Evolutionary conservation across 2,113 vertebrate genomes (phyloP).

Genomic region (Clarias batrachus): DNA sequence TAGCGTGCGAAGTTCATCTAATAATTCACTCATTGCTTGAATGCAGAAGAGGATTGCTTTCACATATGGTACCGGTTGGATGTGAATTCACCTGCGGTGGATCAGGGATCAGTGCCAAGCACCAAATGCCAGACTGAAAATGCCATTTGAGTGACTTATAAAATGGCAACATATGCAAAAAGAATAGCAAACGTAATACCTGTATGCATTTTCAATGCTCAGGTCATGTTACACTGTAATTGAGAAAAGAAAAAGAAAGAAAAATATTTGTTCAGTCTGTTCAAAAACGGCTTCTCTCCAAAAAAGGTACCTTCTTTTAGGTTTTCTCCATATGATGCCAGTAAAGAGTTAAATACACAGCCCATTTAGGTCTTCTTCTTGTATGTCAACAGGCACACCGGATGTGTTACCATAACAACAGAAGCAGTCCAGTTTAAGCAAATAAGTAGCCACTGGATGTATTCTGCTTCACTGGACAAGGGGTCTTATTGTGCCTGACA

Average conservation of each 20-base stretch:
- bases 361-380: background rate
- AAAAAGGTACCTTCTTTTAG: background rate
- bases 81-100: background rate
- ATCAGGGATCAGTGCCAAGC: background rate
- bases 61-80: background rate
- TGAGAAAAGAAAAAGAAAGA: background rate
- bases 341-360: background rate
- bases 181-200: background rate
- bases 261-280: background rate
- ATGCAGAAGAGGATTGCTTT: background rate
- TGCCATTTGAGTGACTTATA: background rate
- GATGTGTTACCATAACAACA: constrained; percentile 58
- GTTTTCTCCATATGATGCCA: background rate
- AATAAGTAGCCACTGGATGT: constrained; percentile 45
- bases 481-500: constrained; percentile 32
- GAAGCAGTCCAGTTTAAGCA: constrained; percentile 47
- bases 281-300: background rate
- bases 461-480: constrained; percentile 34
- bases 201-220: background rate
- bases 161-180: background rate
- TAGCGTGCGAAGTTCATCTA: background rate
- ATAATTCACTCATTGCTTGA: background rate
- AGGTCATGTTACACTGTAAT: background rate
- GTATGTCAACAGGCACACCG: constrained; percentile 32
- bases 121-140: background rate